Conservation (phyloP, 2,888 invertebrate genomes). For the Drosophila acutilabella region DNA sequence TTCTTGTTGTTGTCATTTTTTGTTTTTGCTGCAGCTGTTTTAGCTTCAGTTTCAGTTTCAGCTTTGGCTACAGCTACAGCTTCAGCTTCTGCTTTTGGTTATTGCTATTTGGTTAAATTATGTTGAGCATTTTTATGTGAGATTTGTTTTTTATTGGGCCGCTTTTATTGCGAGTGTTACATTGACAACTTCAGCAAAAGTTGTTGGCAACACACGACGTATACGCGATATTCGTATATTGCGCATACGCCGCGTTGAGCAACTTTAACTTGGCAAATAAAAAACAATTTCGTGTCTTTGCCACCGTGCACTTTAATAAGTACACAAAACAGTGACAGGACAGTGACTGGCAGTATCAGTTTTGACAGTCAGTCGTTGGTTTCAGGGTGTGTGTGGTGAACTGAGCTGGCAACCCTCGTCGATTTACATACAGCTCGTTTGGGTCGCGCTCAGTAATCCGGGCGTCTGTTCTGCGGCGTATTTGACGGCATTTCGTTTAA, state of each 20-base stretch:
- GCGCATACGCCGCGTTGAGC: background rate
- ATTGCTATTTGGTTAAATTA: slow-evolving; percentile 78
- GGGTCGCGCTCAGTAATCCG: slow-evolving; percentile 35
- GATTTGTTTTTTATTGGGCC: slow-evolving; percentile 74
- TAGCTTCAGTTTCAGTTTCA: slow-evolving; percentile 5
- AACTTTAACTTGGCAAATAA: background rate
- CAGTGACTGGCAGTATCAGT: slow-evolving; percentile 12
- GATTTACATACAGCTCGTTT: slow-evolving; percentile 57
- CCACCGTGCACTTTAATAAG: background rate
- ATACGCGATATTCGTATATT: slow-evolving; percentile 8
- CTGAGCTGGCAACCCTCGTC: slow-evolving; percentile 49
- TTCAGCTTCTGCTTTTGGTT: slow-evolving; percentile 38
- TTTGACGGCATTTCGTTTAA: slow-evolving; percentile 75
- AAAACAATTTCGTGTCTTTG: background rate
- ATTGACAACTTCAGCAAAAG: slow-evolving; percentile 10
- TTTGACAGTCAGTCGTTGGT: slow-evolving; percentile 5
- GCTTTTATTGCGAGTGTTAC: slow-evolving; percentile 48
- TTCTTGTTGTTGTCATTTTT: slow-evolving; percentile 17
- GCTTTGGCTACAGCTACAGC: background rate
- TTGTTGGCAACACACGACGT: background rate
- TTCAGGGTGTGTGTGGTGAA: slow-evolving; percentile 6
- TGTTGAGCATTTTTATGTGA: slow-evolving; percentile 76
- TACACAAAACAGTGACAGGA: slow-evolving; percentile 21
- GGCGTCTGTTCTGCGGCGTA: slow-evolving; percentile 58
- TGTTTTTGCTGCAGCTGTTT: slow-evolving; percentile 25